These are phyloP conservation scores for Temnothorax ravouxi DNA, from an alignment of 2,888 invertebrate genomes.

Conservation along the genomic window DNA sequence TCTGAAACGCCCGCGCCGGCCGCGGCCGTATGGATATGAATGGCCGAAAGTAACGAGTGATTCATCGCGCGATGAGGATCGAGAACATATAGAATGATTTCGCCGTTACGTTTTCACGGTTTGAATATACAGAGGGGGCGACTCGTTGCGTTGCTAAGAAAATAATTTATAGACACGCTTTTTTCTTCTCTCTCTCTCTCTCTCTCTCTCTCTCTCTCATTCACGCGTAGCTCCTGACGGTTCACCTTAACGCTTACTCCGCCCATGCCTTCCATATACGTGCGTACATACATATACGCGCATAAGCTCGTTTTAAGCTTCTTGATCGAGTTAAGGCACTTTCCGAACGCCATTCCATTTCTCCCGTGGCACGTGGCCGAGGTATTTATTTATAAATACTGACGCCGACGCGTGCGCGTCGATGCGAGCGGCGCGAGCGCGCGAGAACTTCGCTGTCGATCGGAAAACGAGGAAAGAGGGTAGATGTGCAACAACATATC, in stretches of 20 bases:
- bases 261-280: neutral
- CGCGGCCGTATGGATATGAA: conserved; percentile 26
- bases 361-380: conserved; percentile 77
- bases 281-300: neutral
- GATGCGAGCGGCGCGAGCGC: conserved; percentile 22
- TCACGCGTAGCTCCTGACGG: neutral
- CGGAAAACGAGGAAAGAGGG: conserved; percentile 6
- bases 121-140: neutral
- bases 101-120: neutral
- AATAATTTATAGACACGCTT: conserved; percentile 11
- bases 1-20: neutral
- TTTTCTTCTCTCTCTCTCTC: neutral
- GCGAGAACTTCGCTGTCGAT: conserved; percentile 27
- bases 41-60: conserved; percentile 38
- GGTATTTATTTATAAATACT: conserved; percentile 79
- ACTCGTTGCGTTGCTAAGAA: neutral
- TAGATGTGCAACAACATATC: conserved; percentile 46
- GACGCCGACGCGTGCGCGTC: conserved; percentile 63
- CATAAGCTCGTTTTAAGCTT: conserved; percentile 55
- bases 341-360: conserved; percentile 74
- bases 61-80: conserved; percentile 10
- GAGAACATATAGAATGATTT: conserved; percentile 1
- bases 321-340: conserved; percentile 71
- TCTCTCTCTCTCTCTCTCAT: neutral
- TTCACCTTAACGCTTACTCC: neutral